Evolutionary conservation across 2,888 invertebrate genomes (phyloP), one percentile per base, ranked within the genome.

Genomic region (Phoenoteleia sp.): DNA sequence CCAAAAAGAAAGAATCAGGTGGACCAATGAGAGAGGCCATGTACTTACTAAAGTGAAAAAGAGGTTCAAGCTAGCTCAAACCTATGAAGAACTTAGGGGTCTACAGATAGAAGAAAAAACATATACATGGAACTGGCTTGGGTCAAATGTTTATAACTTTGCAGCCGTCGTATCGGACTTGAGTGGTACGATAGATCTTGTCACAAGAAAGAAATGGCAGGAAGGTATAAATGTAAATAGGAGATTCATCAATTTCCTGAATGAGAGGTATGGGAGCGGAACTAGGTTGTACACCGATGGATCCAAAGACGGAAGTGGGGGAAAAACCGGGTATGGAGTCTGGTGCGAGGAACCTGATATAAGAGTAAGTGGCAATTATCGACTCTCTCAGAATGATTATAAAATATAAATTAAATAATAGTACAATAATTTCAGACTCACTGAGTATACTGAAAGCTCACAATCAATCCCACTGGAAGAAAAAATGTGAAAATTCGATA

Each of bases 401-500:
- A 5, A 47, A 47, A 47, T 9, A 47, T 11, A 47, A 47, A 47
- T n/a, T n/a, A n/a, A n/a, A n/a, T n/a, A n/a, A 19, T 19, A 6
- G 19, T 1, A 19, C 29, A 1, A 27, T 56, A 4, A 29, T 56
- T 29, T 15, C 60, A 6, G 60, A 60, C 11, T 39, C 60, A 2
- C 9, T n/a, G 17, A 60, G 60, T n/a, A 39, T 60, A 21, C 17
- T 60, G 39, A 60, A 27, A 39, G 60, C 60, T 15, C 27, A 39
- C 7, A 9, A 9, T 21, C 9, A n/a, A 4, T 36, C 60, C 1
- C 60, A 60, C 17, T 19, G 15, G 21, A 33, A 36, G 11, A 60
- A 60, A 19, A 23, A 21, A 11, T 60, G 60, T 39, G 39, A 60
- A 39, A 60, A 17, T 2, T 23, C 39, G 7, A 60, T 60, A n/a